These are phyloP conservation scores for Neoitamus cyanurus DNA, from an alignment of 2,888 invertebrate genomes.

Conservation along the genomic window DNA sequence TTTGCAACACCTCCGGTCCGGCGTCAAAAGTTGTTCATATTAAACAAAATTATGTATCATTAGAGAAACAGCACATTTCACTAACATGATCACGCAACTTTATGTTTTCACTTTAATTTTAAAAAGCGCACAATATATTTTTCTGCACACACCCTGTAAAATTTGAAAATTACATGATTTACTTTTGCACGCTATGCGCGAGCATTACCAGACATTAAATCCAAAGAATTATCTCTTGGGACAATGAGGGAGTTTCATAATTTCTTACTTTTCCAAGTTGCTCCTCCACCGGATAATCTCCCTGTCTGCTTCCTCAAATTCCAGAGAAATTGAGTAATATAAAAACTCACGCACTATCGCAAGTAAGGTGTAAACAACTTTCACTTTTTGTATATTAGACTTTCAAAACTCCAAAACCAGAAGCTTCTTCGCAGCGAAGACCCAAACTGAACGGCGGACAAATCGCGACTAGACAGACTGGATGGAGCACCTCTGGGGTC, in stretches of 20 bases:
- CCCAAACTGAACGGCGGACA: not conserved
- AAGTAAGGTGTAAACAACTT: not conserved
- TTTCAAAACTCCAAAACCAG: not conserved
- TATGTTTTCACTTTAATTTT: not conserved
- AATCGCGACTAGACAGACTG: not conserved
- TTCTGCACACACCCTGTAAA: not conserved
- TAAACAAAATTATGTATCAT: no score
- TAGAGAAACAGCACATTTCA: no score
- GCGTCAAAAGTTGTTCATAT: no score
- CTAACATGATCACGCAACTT: not conserved
- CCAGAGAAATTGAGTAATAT: not conserved
- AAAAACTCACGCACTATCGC: not conserved
- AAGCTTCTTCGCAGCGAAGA: not conserved
- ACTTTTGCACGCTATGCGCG: not conserved
- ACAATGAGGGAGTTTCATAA: not conserved
- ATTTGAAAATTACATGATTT: not conserved
- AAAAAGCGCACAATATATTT: not conserved
- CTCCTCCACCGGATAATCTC: not conserved
- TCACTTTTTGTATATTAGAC: not conserved
- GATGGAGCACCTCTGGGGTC: not conserved
- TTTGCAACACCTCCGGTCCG: no score
- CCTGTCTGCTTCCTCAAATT: not conserved
- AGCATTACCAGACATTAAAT: not conserved
- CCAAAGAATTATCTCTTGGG: not conserved
- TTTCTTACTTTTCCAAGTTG: not conserved